Percentiles rank a stretch among this genome's conserved stretches.
Conservation (phyloP, 2,888 invertebrate species). For the Drosophila prolongata region DNA sequence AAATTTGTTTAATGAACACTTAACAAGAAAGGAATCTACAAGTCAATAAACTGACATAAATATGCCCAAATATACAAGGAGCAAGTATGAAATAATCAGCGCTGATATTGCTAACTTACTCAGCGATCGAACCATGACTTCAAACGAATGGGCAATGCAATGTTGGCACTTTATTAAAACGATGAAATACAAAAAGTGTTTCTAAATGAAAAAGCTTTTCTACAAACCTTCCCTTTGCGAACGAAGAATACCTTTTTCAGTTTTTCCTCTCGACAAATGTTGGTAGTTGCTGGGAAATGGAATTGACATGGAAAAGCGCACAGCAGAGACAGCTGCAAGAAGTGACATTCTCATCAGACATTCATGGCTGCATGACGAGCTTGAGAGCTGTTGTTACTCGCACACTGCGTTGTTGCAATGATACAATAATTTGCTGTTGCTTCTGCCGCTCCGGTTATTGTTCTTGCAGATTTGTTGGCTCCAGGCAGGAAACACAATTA, state of each 20-base stretch:
- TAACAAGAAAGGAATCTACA: too few relatives aligned
- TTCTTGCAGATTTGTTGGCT: constrained; percentile 12
- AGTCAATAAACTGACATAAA: too few relatives aligned
- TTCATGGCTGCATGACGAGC: constrained; percentile 47
- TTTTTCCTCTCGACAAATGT: constrained; percentile 1
- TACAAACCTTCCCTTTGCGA: not conserved
- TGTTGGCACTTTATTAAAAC: too few relatives aligned
- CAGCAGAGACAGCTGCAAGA: constrained; percentile 7
- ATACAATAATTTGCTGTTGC: constrained; percentile 33
- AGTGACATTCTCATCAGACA: constrained; percentile 62
- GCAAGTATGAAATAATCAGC: too few relatives aligned
- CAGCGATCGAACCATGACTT: too few relatives aligned
- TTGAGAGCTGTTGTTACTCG: constrained; percentile 32
- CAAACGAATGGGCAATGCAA: too few relatives aligned
- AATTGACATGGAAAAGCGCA: not conserved
- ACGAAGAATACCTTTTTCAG: constrained; percentile 2
- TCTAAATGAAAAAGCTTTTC: not conserved
- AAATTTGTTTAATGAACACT: not conserved
- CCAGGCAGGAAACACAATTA: constrained; percentile 41
- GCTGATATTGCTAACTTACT: too few relatives aligned
- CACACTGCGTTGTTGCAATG: constrained; percentile 31
- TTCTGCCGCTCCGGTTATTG: constrained; percentile 25
- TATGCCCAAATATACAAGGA: too few relatives aligned
- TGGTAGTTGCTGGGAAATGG: constrained; percentile 15
- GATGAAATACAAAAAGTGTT: not conserved